Evolutionary conservation across 2,888 invertebrate species (phyloP).

Genomic region (Thecocarcelia acutangulata): DNA sequence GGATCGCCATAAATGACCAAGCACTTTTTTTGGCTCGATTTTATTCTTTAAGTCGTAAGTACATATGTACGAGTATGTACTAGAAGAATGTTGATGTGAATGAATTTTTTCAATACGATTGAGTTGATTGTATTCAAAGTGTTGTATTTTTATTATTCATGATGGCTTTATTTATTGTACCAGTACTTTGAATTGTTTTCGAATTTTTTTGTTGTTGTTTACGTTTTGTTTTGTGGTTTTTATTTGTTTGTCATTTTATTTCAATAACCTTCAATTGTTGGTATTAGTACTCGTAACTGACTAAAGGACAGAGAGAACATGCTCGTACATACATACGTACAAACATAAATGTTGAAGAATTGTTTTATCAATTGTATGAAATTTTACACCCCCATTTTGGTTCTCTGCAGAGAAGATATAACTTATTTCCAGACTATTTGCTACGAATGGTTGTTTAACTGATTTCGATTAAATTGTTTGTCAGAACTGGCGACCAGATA

Average conservation of each 20-base stretch:
- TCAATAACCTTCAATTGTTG: conserved; percentile 50
- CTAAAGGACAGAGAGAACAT: conserved; percentile 30
- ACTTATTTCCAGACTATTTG: conserved; percentile 44
- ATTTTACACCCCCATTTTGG: conserved; percentile 48
- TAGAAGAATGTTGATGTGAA: conserved; percentile 1
- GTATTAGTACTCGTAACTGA: background rate
- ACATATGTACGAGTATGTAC: too few relatives aligned
- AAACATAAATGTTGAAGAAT: conserved; percentile 44
- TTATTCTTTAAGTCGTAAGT: conserved; percentile 6
- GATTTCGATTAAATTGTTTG: too few relatives aligned
- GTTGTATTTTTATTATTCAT: conserved; percentile 57
- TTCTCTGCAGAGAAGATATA: background rate
- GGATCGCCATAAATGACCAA: conserved; percentile 62
- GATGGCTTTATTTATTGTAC: conserved; percentile 53
- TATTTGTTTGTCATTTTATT: conserved; percentile 62
- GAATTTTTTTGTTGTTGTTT: conserved; percentile 22
- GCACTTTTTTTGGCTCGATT: conserved; percentile 39
- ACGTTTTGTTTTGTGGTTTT: conserved; percentile 50
- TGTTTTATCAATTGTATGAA: conserved; percentile 60
- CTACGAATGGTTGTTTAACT: conserved; percentile 3
- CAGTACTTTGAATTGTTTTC: conserved; percentile 37
- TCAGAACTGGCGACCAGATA: background rate
- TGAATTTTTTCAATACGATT: conserved; percentile 22
- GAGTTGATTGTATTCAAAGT: conserved; percentile 37
- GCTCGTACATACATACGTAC: too few relatives aligned